phyloP scores from a whole-genome alignment of 2,113 vertebrate species.

The Sapayoa aenigma region DNA sequence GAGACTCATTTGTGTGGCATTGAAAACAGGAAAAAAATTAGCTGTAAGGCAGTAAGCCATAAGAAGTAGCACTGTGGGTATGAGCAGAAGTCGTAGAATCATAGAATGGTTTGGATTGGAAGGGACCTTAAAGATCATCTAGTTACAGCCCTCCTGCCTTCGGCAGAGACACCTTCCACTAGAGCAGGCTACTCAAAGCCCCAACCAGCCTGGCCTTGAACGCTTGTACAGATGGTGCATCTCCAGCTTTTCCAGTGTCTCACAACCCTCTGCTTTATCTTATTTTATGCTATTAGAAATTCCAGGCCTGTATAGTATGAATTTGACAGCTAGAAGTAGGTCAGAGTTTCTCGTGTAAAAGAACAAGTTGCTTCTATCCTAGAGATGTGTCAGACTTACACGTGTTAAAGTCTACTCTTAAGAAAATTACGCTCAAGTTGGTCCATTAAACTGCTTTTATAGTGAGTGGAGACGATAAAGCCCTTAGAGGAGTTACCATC shows the following conservation, averaged over 20 bases:
- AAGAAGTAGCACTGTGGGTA: not conserved
- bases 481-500: not conserved
- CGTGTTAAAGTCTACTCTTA: not conserved
- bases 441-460: not conserved
- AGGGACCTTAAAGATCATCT: not conserved
- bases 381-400: not conserved
- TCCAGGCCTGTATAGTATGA: not conserved
- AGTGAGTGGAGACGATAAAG: not conserved
- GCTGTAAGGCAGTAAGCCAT: not conserved
- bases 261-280: not conserved
- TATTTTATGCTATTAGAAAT: not conserved
- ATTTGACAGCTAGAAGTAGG: not conserved
- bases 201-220: not conserved
- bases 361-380: not conserved
- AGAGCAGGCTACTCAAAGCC: not conserved
- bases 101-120: not conserved
- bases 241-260: not conserved
- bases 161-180: not conserved
- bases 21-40: not conserved
- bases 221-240: not conserved
- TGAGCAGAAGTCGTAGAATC: not conserved
- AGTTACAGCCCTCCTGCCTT: not conserved
- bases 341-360: not conserved
- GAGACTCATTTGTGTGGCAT: not conserved
- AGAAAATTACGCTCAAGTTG: not conserved